Evolutionary conservation across 2,797 vertebrate species (phyloP), one percentile per base, ranked within the genome.

Genomic region (Chrosomus eos): DNA sequence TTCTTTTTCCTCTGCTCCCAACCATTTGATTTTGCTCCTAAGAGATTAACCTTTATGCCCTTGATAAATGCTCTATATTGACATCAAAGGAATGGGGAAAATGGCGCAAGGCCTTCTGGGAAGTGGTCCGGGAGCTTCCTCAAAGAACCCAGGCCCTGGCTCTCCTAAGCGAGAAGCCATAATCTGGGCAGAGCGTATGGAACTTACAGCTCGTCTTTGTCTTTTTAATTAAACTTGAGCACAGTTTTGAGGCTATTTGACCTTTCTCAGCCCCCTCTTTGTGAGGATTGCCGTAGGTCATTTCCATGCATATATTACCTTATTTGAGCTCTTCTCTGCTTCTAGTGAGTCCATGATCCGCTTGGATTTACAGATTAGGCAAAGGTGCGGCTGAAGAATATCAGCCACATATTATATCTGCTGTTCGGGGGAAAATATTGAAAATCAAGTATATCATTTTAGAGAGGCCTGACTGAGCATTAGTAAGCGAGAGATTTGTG

Each of bases 171-270:
- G 77, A 82, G 78, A 64, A 88, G 86, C 88, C 74, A 87, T 91
- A 92, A 91, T 92, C 88, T 85, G 87, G 86, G 78, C 87, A 87
- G 87, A 91, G 89, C 89, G 88, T 89, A 87, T 87, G 33, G 58
- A 93, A 93, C 93, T 92, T 88, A 90, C 88, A n/a, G 86, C 89
- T 87, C 88, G 64, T 92, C 91, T 93, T 95, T 94, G 94, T 94
- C 92, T 95, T 94, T 95, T 95, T 95, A 95, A 95, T 95, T 94
- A 95, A 94, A 95, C 92, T 91, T 87, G 77, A 92, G 92, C 89
- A 84, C 90, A 91, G 92, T 94, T 95, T 91, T 90, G 90, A 93
- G 94, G 93, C 92, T 92, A 86, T 94, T 93, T 94, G 94, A 95
- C 94, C 94, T 93, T 92, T 92, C 85, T 62, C 88, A 89, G 72